Percentiles rank a stretch among this genome's conserved stretches.
phyloP scores from a whole-genome alignment of 2,888 invertebrate genomes.

The Aphrophora alni region DNA sequence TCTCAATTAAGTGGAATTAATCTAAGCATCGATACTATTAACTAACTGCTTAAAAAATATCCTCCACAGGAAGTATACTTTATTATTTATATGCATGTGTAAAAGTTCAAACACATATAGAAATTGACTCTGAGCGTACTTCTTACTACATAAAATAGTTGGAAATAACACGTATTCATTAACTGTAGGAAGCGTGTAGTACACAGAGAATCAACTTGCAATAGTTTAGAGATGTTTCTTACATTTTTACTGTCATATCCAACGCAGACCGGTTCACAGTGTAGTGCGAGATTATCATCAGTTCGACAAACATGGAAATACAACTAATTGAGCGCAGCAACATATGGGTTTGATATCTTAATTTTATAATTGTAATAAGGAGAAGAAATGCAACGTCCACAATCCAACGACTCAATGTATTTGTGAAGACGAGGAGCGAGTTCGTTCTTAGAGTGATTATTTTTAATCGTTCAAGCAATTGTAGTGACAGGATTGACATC shows the following conservation, averaged over 20 bases:
- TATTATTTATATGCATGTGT: no score
- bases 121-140: no score
- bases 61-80: no score
- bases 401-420: not conserved
- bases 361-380: conserved; percentile 3
- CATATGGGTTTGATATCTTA: not conserved
- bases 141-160: no score
- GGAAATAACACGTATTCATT: not conserved
- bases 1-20: no score
- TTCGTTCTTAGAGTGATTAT: not conserved
- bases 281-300: not conserved
- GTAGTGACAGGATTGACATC: not conserved
- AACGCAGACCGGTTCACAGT: not conserved
- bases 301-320: not conserved
- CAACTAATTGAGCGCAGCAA: not conserved
- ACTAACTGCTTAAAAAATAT: no score
- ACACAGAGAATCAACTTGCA: not conserved
- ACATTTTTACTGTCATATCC: not conserved
- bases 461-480: not conserved
- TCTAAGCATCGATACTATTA: no score
- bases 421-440: not conserved
- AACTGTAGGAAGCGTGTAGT: not conserved
- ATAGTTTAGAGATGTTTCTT: not conserved
- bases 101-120: no score
- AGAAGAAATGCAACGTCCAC: not conserved